Base-by-base conservation (phyloP, 2,888 invertebrate species). In the Mycalesis mineus region DNA sequence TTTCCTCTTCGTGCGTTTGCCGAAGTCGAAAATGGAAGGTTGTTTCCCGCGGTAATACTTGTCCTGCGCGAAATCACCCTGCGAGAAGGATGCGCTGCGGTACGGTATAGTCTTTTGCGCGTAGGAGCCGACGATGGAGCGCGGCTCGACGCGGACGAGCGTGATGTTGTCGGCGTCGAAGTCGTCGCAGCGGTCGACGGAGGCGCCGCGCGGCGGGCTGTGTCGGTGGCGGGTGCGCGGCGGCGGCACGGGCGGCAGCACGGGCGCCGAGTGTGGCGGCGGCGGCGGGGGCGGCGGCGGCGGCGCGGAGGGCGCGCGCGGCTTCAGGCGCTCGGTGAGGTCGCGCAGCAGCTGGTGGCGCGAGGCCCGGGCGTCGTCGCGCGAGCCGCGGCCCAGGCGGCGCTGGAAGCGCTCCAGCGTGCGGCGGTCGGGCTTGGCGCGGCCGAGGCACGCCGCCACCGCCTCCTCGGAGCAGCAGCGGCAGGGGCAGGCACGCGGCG, bases 21-120 rank as follows among this genome's bases (percentile, higher is more conserved):
- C 88, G 65, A 88, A 88, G 67, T 89, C 87, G 58, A 88, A 88
- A 57, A 84, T 81, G 9, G 88, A 86, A 11, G 77, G 83, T 63
- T 81, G 78, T 67, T 88, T 71, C 65, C 82, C 73, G 63, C 82
- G 75, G 60, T 84, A 86, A 61, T 87, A 78, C 60, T 86, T 85
- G 63, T 93, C 93, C 54, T 92, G 92, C 0, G 92, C 89, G 71
- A 93, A 94, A 78, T 96, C 96, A 62, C 95, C 95, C 82, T 96
- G 96, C 0, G 96, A 96, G 74, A 97, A 96, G 7, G 96, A 96
- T 6, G 96, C 95, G 73, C 96, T 96, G 39, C 96, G 92, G 75
- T 93, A 94, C 1, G 96, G 95, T 68, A 94, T 92, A 61, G 92
- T 91, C 72, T 93, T 91, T 71, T 93, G 92, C 13, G 92, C 90